A percentile compares a stretch with the other conserved stretches of the same genome.
These are phyloP conservation scores for Propithecus deckenii DNA, from an alignment of 2,797 vertebrate genomes.

Conservation along the genomic window DNA sequence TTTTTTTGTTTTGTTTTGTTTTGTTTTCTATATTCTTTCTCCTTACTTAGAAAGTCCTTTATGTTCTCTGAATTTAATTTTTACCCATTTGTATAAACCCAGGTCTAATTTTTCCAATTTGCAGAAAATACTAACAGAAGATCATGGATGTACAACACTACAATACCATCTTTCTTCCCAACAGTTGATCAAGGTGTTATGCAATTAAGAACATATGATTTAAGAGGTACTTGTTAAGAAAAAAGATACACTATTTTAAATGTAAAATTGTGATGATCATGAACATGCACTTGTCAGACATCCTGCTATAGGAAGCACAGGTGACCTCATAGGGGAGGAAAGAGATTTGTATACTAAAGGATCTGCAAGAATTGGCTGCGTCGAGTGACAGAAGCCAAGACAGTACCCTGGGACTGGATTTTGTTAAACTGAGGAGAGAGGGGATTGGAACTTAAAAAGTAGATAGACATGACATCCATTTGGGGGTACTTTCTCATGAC, in stretches of 20 bases:
- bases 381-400: neutral
- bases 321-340: neutral
- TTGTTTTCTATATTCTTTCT: neutral
- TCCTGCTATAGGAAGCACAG: neutral
- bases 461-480: neutral
- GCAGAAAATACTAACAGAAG: neutral
- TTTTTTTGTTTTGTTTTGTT: neutral
- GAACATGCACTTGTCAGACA: neutral
- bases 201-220: neutral
- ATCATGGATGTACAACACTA: accelerated
- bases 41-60: neutral
- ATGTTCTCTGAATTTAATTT: neutral
- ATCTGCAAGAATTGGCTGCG: neutral
- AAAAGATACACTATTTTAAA: neutral
- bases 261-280: neutral
- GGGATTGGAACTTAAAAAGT: neutral
- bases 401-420: neutral
- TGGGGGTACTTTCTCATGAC: neutral
- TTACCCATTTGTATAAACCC: neutral
- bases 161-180: neutral
- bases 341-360: neutral
- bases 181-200: accelerated
- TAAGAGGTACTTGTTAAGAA: neutral
- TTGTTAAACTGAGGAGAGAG: neutral
- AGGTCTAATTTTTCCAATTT: neutral